Conservation (phyloP, 2,797 vertebrate genomes). For the Hephaestus fuliginosus region DNA sequence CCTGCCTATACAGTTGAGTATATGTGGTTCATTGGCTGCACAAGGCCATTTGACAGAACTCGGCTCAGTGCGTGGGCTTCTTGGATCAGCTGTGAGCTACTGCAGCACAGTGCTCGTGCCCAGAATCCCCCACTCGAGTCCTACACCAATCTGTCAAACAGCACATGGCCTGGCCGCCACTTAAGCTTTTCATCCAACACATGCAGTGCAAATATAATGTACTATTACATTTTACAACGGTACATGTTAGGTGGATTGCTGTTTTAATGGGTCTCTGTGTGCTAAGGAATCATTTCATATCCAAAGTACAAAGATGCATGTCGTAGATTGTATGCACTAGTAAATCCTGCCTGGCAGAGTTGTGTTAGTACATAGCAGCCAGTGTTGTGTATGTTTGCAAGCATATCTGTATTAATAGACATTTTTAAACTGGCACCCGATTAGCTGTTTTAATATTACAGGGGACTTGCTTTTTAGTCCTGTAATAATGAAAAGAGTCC, state of each 20-base stretch:
- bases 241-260: background rate
- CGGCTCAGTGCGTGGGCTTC: slow-evolving; percentile 68
- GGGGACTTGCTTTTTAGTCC: background rate
- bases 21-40: slow-evolving; percentile 62
- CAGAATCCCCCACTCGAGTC: slow-evolving; percentile 70
- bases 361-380: slow-evolving; percentile 2
- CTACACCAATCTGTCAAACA: slow-evolving; percentile 79
- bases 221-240: slow-evolving; percentile 16
- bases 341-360: background rate
- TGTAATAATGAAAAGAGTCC: slow-evolving; percentile 23
- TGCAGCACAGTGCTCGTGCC: slow-evolving; percentile 58
- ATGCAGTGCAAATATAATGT: slow-evolving; percentile 44
- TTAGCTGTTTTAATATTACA: slow-evolving; percentile 28
- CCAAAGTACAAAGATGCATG: background rate
- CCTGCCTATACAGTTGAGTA: slow-evolving; percentile 54
- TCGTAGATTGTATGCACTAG: background rate
- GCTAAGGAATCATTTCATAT: slow-evolving; percentile 5
- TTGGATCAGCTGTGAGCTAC: slow-evolving; percentile 64
- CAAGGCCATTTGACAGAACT: slow-evolving; percentile 54
- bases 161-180: slow-evolving; percentile 56
- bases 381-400: background rate
- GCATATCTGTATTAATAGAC: background rate
- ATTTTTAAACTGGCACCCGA: background rate
- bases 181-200: slow-evolving; percentile 38
- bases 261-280: background rate